Evolutionary conservation across 2,888 invertebrate genomes (phyloP), one percentile per base, ranked within the genome.

Genomic region (Pachydiplax longipennis): DNA sequence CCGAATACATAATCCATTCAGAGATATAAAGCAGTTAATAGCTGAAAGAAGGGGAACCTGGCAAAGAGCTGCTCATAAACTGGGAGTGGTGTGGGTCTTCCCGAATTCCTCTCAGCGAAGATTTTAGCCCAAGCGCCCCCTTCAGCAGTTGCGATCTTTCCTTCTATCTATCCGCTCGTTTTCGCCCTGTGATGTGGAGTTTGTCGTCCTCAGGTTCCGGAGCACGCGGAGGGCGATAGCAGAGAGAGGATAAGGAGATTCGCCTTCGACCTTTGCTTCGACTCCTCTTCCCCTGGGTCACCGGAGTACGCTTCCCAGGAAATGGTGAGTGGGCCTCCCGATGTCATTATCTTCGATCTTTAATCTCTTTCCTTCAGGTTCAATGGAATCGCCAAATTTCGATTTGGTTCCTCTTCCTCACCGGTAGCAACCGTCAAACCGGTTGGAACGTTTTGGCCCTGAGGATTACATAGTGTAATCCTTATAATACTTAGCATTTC

Each of bases 221-320:
- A 95, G 91, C 95, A 95, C 93, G 96, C 96, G 93, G 96, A 96
- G 0, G 96, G 96, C 8, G 96, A 96, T 93, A 96, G 96, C 92
- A 94, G 96, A 10, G 95, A 96, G 93, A 95, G 96, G 80, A 95
- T 95, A 37, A 94, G 96, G 48, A 94, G 95, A 92, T 96, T 96
- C 93, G 94, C 94, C 92, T 96, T 96, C 91, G 96, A 96, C 93
- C 96, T 95, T 92, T 96, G 96, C 44, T 96, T 96, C 92, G 95
- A 95, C 92, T 95, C 96, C 91, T 94, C 95, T 53, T 94, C 95
- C 73, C 93, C 94, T 1, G 94, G 94, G 90, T 94, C 94, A 48
- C 94, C 95, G 90, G 94, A 94, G 92, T 94, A 95, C 93, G 95
- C 95, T 6, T 94, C 95, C 15, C 95, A 95, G 92, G 94, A 94